A percentile compares a stretch with the other conserved stretches of the same genome.
These are phyloP conservation scores for Cheirogaleus medius DNA, from an alignment of 2,113 vertebrate genomes.

Conservation along the genomic window DNA sequence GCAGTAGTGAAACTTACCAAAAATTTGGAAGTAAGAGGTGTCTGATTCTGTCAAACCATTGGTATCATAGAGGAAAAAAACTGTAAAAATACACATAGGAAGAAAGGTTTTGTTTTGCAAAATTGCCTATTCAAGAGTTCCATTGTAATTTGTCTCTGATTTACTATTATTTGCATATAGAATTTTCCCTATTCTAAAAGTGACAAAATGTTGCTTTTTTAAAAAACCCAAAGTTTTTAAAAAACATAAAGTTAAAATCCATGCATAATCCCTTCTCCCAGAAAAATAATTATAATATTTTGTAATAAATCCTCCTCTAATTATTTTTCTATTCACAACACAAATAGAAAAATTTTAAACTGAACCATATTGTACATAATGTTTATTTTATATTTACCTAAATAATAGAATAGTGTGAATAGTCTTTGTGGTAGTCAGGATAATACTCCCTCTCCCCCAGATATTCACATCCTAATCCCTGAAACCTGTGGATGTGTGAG, in stretches of 20 bases:
- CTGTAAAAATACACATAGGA: background rate
- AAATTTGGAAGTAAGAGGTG: background rate
- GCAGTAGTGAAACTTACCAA: background rate
- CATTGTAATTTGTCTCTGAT: background rate
- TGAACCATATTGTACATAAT: background rate
- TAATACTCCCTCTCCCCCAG: background rate
- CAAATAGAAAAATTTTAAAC: background rate
- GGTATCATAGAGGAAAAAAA: background rate
- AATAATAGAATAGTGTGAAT: background rate
- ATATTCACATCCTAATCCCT: background rate
- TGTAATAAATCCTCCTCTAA: background rate
- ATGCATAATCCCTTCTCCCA: background rate
- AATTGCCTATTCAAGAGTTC: background rate
- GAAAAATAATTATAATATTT: background rate
- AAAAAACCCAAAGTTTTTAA: background rate
- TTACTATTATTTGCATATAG: background rate
- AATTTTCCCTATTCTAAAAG: background rate
- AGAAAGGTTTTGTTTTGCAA: background rate
- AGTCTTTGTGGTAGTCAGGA: background rate
- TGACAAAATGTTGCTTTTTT: background rate
- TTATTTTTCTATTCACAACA: background rate
- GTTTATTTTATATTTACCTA: background rate
- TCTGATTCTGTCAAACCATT: background rate
- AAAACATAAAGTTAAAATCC: background rate
- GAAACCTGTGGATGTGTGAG: background rate